Conservation (phyloP, 1,140 invertebrate genomes). For the Drosophila ananassae region DNA sequence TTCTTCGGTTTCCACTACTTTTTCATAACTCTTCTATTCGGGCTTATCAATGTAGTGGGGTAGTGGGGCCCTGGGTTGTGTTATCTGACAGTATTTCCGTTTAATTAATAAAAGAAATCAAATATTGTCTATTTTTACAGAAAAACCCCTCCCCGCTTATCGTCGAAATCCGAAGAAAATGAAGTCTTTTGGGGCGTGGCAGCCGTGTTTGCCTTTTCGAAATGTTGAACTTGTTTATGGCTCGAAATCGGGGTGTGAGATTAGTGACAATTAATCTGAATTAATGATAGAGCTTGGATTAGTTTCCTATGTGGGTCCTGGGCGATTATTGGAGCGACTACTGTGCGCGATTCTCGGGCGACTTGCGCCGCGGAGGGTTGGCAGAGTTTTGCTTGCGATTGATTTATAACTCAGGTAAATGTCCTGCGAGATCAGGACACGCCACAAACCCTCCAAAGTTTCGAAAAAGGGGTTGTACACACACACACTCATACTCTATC, state of each 20-base stretch:
- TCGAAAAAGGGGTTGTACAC: constrained; percentile 68
- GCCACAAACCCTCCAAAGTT: constrained; percentile 65
- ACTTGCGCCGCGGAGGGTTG: constrained; percentile 31
- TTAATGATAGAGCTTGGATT: constrained; percentile 17
- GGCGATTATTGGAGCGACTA: constrained; percentile 21
- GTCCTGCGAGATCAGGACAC: constrained; percentile 73
- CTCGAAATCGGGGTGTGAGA: background rate
- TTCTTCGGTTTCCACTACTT: background rate
- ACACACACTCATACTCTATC: constrained; percentile 22
- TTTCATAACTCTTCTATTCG: background rate
- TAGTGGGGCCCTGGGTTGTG: constrained; percentile 5
- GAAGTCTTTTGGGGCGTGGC: constrained; percentile 43
- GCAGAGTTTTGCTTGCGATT: constrained; percentile 54
- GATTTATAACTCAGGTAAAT: constrained; percentile 79
- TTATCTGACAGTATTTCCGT: constrained; percentile 66
- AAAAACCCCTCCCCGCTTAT: constrained; percentile 38
- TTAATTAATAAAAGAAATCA: constrained; percentile 76
- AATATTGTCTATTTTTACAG: constrained; percentile 64
- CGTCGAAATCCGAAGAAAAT: constrained; percentile 6
- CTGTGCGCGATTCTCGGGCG: constrained; percentile 24
- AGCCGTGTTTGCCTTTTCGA: constrained; percentile 32
- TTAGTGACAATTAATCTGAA: constrained; percentile 18
- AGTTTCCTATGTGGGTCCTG: background rate
- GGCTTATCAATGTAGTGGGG: constrained; percentile 45
- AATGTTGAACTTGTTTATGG: constrained; percentile 34